Evolutionary conservation across 2,797 vertebrate species (phyloP).

Genomic region (Otolemur crassicaudatus): DNA sequence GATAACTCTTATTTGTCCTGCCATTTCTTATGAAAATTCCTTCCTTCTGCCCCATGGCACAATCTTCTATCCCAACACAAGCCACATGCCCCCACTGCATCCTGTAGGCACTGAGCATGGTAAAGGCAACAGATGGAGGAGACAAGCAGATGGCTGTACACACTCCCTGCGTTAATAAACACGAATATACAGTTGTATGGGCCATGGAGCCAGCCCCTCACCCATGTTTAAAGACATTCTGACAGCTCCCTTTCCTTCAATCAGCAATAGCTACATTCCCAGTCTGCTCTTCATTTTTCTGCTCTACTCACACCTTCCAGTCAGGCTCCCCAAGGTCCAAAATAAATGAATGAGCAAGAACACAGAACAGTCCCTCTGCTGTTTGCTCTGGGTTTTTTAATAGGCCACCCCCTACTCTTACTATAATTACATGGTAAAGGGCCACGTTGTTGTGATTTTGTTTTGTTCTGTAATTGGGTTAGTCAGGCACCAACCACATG

Average conservation of each 20-base stretch:
- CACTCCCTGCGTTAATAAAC: not conserved
- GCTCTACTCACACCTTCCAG: not conserved
- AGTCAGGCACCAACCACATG: slow-evolving; percentile 55
- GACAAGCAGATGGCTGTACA: not conserved
- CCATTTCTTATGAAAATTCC: not conserved
- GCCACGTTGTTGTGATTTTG: not conserved
- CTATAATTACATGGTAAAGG: slow-evolving; percentile 36
- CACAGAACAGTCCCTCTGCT: slow-evolving; percentile 23
- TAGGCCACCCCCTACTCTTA: not conserved
- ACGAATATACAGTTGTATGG: not conserved
- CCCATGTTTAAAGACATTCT: not conserved
- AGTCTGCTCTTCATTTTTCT: slow-evolving; percentile 25
- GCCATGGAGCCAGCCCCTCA: not conserved
- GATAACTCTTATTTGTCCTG: not conserved
- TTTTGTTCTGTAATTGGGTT: slow-evolving; percentile 62
- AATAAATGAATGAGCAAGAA: slow-evolving; percentile 47
- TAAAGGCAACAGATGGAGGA: not conserved
- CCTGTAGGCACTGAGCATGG: not conserved
- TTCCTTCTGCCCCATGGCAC: not conserved
- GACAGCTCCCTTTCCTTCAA: not conserved
- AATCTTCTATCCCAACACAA: not conserved
- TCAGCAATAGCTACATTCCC: not conserved
- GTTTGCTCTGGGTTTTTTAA: slow-evolving; percentile 55
- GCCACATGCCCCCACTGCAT: not conserved
- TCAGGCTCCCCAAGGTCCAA: slow-evolving; percentile 24